Conservation (phyloP, 1,140 invertebrate species). For the Pectinophora gossypiella region DNA sequence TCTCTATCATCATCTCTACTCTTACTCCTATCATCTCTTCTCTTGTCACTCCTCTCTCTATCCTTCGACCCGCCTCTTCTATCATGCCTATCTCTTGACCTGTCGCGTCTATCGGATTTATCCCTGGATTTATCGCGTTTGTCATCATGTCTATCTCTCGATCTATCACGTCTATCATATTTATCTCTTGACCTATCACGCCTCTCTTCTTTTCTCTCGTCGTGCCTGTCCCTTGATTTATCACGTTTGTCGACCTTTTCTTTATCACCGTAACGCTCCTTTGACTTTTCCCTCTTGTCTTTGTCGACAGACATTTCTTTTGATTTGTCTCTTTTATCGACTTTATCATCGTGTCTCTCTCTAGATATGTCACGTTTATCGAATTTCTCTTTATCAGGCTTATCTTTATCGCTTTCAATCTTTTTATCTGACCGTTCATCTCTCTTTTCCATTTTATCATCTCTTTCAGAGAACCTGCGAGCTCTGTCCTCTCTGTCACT, state of each 20-base stretch:
- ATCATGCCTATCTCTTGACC: neutral
- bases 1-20: slow-evolving; percentile 18
- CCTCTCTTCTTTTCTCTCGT: slow-evolving; percentile 10
- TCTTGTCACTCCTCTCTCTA: slow-evolving; percentile 24
- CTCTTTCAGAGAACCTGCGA: slow-evolving; percentile 6
- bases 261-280: neutral
- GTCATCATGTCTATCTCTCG: neutral
- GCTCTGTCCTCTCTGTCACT: slow-evolving; percentile 24
- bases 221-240: slow-evolving; percentile 6
- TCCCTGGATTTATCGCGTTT: slow-evolving; percentile 5
- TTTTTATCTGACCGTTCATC: neutral
- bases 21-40: slow-evolving; percentile 23
- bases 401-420: neutral
- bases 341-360: slow-evolving; percentile 1
- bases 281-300: neutral
- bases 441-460: slow-evolving; percentile 7
- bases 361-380: neutral
- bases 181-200: neutral
- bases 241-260: neutral
- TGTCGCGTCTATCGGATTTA: neutral
- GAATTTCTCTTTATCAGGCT: neutral
- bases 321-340: slow-evolving; percentile 2
- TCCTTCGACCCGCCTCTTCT: no score
- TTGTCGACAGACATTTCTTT: no score
- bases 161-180: neutral